Evolutionary conservation across 2,888 invertebrate species (phyloP), one percentile per base, ranked within the genome.

Genomic region (Dugesia japonica): DNA sequence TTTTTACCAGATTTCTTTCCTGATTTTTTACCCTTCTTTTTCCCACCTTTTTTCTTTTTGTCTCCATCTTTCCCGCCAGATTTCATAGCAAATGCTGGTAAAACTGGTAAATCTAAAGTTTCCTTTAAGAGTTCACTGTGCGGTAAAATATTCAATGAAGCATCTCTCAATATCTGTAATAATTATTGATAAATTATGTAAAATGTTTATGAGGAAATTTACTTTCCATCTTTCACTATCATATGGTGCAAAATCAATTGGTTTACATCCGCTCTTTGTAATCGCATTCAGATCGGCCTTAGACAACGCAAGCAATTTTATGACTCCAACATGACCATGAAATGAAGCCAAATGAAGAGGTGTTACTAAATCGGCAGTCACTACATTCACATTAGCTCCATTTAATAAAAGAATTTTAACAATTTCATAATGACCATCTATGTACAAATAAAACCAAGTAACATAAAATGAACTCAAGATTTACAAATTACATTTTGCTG

Each of bases 371-470:
- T 74, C 28, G 28, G 28, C 26, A 28, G 26, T 28, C 0, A 26
- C 23, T n/a, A 26, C 23, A 72, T 74, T 74, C 71, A 74, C 74
- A 72, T 74, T 71, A 28, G 33, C 28, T 74, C 74, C 74, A 26
- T 74, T 74, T 13, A 28, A n/a, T 26, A 74, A 26, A 23, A 74
- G 74, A 26, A 74, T 26, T 26, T 74, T 74, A 1, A 74, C 74
- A 13, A 28, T 28, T 28, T 74, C 74, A 26, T 74, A 74, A 15
- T 74, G 28, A 4, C 74, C 74, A 71, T 71, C 71, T 71, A 23
- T 26, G n/a, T 17, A 23, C 7, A 23, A 23, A 27, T 23, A 38
- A 13, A 9, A 17, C 38, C 9, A 38, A 38, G 9, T 38, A 38
- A 38, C 17, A n/a, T n/a, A n/a, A n/a, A n/a, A n/a, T n/a, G n/a